A percentile compares a stretch with the other conserved stretches of the same genome.
phyloP scores from a whole-genome alignment of 2,113 vertebrate genomes.

The Eonycteris spelaea region DNA sequence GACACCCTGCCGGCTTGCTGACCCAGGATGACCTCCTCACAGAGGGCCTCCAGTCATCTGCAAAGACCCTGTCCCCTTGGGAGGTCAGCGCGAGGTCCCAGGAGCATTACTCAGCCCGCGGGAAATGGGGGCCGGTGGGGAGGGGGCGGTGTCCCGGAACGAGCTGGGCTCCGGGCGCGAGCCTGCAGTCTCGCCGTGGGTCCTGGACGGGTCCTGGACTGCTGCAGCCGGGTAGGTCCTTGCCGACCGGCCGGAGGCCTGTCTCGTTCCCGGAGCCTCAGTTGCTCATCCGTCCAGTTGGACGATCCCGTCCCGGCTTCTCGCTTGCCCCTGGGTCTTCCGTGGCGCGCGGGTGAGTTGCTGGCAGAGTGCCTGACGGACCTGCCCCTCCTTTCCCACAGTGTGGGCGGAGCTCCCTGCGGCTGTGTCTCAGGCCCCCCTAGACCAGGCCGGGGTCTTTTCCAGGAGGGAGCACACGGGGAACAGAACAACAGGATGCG shows the following conservation, averaged over 20 bases:
- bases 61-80: no score
- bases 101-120: no score
- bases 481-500: fast-evolving
- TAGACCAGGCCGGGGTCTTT: neutral
- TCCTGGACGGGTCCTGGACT: no score
- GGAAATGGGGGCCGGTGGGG: no score
- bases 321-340: fast-evolving
- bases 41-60: no score
- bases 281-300: neutral
- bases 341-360: fast-evolving
- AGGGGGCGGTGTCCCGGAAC: no score
- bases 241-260: neutral
- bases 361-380: fast-evolving
- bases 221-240: fast-evolving
- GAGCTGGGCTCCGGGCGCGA: fast-evolving
- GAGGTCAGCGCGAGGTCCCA: no score
- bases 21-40: no score
- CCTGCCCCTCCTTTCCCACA: fast-evolving
- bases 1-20: no score
- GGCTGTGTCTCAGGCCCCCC: neutral
- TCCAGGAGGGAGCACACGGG: neutral
- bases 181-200: no score
- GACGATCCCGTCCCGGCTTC: fast-evolving
- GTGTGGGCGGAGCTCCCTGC: no score
- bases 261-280: neutral